Evolutionary conservation across 2,888 invertebrate genomes (phyloP).

Genomic region (Microctonus hyperodae): DNA sequence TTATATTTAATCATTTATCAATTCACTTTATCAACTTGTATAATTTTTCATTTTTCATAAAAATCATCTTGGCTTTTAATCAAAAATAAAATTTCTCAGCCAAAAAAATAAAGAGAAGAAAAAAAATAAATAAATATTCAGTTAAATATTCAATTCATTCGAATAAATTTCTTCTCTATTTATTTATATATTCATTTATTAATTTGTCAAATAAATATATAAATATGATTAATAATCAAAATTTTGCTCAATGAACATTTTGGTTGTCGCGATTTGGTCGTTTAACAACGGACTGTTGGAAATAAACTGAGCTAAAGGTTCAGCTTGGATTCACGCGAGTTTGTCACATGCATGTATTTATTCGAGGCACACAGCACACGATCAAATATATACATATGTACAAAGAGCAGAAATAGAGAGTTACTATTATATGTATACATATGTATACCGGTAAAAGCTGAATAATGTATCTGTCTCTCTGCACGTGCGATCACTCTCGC

Average conservation of each 20-base stretch:
- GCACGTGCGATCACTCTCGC: conserved; percentile 4
- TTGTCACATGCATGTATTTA: background rate
- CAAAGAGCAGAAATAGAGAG: conserved; percentile 28
- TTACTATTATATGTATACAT: background rate
- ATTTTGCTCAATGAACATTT: background rate
- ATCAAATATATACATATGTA: conserved; percentile 14
- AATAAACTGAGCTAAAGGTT: conserved; percentile 31
- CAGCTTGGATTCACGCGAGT: conserved; percentile 12
- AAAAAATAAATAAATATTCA: background rate
- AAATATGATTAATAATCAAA: background rate
- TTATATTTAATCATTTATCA: background rate
- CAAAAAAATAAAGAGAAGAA: too few relatives aligned
- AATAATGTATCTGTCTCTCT: background rate
- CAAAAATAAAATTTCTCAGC: too few relatives aligned
- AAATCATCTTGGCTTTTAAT: too few relatives aligned
- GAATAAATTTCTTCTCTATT: too few relatives aligned
- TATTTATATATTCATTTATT: too few relatives aligned
- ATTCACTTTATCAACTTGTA: too few relatives aligned
- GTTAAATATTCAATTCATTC: background rate
- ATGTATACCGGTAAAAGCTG: background rate
- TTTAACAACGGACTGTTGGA: conserved; percentile 16
- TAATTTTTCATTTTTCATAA: too few relatives aligned
- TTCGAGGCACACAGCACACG: background rate
- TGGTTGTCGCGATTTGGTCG: background rate
- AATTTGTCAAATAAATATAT: background rate